phyloP scores from a whole-genome alignment of 1,140 invertebrate species.

The Pseudobourletiella spinata region DNA sequence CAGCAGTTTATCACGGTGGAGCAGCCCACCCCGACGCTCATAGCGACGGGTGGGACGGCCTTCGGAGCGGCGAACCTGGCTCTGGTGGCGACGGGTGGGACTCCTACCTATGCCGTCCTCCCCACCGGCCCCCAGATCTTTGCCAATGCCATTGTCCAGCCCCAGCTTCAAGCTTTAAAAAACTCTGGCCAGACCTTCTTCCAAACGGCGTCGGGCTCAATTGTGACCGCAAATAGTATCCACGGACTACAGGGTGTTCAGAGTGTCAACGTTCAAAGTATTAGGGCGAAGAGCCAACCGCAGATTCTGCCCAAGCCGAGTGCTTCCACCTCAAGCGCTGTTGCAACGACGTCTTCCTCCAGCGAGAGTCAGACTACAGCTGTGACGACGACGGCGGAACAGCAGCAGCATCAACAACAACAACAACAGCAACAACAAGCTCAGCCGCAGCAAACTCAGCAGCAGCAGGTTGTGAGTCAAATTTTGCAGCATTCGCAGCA shows the following conservation, averaged over 20 bases:
- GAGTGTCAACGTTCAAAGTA: conserved; percentile 7
- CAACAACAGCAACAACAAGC: no score
- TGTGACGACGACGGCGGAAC: conserved; percentile 1
- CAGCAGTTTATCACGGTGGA: conserved; percentile 29
- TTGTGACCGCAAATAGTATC: conserved; percentile 6
- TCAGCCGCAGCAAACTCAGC: background rate
- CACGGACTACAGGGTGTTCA: conserved; percentile 13
- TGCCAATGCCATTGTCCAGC: conserved; percentile 31
- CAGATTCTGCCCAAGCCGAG: conserved; percentile 33
- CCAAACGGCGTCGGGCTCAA: conserved; percentile 20
- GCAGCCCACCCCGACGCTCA: conserved; percentile 15
- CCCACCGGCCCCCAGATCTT: conserved; percentile 23
- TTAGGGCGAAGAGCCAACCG: conserved; percentile 24
- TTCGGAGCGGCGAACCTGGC: conserved; percentile 24
- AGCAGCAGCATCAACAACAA: background rate
- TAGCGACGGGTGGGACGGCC: background rate
- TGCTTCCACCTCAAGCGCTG: background rate
- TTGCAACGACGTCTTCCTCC: background rate
- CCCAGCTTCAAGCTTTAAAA: conserved; percentile 32
- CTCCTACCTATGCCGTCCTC: conserved; percentile 27
- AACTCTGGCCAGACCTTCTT: conserved; percentile 22
- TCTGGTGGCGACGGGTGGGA: conserved; percentile 29
- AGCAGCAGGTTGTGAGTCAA: background rate
- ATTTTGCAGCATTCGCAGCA: conserved; percentile 26
- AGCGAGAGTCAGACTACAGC: conserved; percentile 6